These are phyloP conservation scores for Gymnocephalus cernua DNA, from an alignment of 2,113 vertebrate genomes.

Conservation along the genomic window DNA sequence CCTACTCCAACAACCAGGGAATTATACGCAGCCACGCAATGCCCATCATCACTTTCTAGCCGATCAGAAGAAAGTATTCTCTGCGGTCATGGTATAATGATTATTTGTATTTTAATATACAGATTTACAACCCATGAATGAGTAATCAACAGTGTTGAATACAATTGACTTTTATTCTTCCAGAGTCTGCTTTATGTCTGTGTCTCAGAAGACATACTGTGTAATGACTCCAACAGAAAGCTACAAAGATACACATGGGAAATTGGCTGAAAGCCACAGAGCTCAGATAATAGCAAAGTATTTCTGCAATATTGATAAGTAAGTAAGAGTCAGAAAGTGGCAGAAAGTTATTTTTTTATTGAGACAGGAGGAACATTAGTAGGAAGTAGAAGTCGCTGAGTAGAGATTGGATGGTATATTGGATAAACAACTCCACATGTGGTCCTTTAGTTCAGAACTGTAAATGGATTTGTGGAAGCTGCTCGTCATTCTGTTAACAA, in stretches of 20 bases:
- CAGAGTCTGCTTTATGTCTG: not conserved
- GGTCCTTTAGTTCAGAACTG: not conserved
- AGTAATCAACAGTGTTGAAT: not conserved
- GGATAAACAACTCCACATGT: conserved; percentile 16
- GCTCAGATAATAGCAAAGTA: conserved; percentile 13
- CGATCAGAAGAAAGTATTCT: not conserved
- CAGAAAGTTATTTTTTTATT: conserved; percentile 25
- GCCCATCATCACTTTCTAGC: not conserved
- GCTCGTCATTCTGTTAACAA: conserved; percentile 12
- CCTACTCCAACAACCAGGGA: no score
- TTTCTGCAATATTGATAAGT: conserved; percentile 33
- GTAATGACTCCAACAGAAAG: conserved; percentile 11
- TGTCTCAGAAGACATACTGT: not conserved
- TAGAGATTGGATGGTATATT: not conserved
- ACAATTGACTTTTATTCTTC: no score
- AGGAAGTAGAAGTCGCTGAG: not conserved
- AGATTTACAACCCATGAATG: not conserved
- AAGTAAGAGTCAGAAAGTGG: not conserved
- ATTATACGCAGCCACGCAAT: no score
- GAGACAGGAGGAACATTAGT: conserved; percentile 7
- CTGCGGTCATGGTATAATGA: not conserved
- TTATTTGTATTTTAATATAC: not conserved
- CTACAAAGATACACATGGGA: not conserved
- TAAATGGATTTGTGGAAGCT: conserved; percentile 32
- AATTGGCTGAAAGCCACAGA: not conserved